phyloP scores from a whole-genome alignment of 2,888 invertebrate genomes.

The Seira musarum region DNA sequence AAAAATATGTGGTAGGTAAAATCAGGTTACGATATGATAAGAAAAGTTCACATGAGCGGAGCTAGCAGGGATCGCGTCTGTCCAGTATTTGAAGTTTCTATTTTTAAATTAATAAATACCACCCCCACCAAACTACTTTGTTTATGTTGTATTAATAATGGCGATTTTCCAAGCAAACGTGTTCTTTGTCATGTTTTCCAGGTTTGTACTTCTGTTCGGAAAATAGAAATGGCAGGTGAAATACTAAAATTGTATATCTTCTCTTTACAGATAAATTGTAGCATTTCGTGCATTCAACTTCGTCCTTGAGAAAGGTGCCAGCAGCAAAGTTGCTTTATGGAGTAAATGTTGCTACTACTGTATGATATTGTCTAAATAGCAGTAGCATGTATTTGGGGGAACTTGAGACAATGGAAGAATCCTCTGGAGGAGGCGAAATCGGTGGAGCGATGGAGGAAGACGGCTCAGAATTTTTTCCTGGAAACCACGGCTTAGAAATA shows the following conservation, averaged over 20 bases:
- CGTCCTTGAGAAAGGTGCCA: conserved; percentile 22
- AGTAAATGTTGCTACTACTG: background rate
- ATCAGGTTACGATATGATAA: no score
- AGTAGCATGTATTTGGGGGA: conserved; percentile 47
- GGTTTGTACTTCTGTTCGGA: no score
- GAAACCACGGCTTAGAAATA: conserved; percentile 7
- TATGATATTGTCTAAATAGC: background rate
- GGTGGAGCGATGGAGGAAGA: conserved; percentile 20
- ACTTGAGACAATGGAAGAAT: conserved; percentile 47
- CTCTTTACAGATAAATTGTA: conserved; percentile 8
- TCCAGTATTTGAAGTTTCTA: no score
- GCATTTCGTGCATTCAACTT: conserved; percentile 24
- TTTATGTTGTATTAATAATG: no score
- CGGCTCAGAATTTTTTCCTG: conserved; percentile 31
- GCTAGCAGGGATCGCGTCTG: no score
- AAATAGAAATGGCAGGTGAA: no score
- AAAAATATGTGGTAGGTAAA: no score
- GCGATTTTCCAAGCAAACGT: no score
- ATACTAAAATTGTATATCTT: background rate
- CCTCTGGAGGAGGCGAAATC: conserved; percentile 35
- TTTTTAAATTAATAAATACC: no score
- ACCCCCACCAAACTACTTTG: no score
- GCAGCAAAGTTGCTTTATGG: background rate
- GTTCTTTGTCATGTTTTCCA: no score
- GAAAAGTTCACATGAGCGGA: no score